phyloP scores from a whole-genome alignment of 2,113 vertebrate species.

The Istiophorus platypterus region DNA sequence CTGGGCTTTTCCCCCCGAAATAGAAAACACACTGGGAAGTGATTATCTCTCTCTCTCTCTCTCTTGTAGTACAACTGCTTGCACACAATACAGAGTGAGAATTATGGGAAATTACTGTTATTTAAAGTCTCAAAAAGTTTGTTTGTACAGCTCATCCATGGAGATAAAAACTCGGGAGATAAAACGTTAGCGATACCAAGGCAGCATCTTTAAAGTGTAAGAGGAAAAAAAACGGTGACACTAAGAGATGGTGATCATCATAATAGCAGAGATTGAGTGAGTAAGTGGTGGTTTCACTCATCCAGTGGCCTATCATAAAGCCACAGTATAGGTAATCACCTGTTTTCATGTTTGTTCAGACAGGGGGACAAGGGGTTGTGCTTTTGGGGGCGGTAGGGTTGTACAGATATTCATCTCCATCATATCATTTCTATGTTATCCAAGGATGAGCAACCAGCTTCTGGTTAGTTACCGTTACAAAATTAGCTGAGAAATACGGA shows the following conservation, averaged over 20 bases:
- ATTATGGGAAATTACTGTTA: constrained; percentile 51
- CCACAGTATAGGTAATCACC: constrained; percentile 60
- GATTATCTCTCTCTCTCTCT: constrained; percentile 50
- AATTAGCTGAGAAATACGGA: constrained; percentile 76
- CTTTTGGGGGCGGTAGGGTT: constrained; percentile 43
- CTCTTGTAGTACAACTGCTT: constrained; percentile 42
- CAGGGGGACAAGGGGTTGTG: constrained; percentile 61
- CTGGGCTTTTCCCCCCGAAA: constrained; percentile 51
- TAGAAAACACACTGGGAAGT: constrained; percentile 53
- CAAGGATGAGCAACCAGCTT: constrained; percentile 54
- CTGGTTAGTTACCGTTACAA: constrained; percentile 72
- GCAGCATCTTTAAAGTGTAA: constrained; percentile 59
- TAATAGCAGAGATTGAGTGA: constrained; percentile 56
- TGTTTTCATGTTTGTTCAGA: constrained; percentile 61
- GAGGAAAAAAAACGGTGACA: constrained; percentile 49
- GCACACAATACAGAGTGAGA: constrained; percentile 39
- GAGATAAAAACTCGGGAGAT: constrained; percentile 36
- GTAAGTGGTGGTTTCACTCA: constrained; percentile 68
- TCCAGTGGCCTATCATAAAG: constrained; percentile 50
- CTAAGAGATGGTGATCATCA: constrained; percentile 55
- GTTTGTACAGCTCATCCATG: constrained; percentile 59
- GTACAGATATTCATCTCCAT: constrained; percentile 45
- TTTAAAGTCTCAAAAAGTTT: constrained; percentile 44
- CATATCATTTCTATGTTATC: constrained; percentile 46
- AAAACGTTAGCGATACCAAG: constrained; percentile 52